phyloP scores from a whole-genome alignment of 2,888 invertebrate species.

The Zelleria hepariella region DNA sequence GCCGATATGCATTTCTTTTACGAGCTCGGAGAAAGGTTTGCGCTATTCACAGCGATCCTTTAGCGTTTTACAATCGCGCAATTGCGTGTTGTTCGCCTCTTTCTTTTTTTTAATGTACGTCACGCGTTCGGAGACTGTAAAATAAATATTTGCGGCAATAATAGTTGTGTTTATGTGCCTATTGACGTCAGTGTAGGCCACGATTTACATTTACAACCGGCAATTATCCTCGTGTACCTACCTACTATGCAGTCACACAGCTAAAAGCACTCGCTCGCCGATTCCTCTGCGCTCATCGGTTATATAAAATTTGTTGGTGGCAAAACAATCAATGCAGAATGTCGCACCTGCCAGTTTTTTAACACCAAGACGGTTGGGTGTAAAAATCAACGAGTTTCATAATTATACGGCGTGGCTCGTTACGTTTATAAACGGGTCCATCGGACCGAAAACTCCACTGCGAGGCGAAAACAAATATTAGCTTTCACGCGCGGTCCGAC shows the following conservation, averaged over 20 bases:
- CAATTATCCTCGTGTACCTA: background rate
- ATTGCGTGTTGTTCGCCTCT: constrained; percentile 13
- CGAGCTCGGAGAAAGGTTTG: constrained; percentile 32
- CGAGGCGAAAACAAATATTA: constrained; percentile 64
- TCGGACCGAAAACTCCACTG: constrained; percentile 34
- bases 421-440: constrained; percentile 38
- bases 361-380: constrained; percentile 10
- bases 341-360: constrained; percentile 35
- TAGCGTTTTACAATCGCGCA: constrained; percentile 11
- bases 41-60: background rate
- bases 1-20: constrained; percentile 38
- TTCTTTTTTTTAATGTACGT: background rate
- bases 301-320: background rate
- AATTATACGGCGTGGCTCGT: constrained; percentile 48
- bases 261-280: background rate
- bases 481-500: constrained; percentile 44
- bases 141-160: background rate
- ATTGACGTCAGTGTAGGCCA: background rate
- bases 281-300: background rate
- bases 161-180: background rate
- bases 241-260: background rate
- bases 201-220: background rate
- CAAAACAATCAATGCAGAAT: constrained; percentile 2
- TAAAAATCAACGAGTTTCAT: constrained; percentile 39
- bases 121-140: background rate